Conservation (phyloP, 2,797 vertebrate species). For the Hemitrygon akajei region DNA sequence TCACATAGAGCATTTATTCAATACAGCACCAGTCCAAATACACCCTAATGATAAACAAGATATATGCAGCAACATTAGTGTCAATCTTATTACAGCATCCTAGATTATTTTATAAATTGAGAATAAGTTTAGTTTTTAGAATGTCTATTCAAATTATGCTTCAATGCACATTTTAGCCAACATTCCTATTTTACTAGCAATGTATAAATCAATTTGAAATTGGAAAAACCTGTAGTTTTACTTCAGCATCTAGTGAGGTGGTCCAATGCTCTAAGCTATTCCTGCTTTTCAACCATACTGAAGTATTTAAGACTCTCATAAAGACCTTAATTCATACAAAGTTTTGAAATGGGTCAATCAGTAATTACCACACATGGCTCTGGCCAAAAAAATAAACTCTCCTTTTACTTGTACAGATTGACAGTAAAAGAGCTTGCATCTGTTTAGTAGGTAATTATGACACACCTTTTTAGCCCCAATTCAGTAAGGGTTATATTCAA, state of each 20-base stretch:
- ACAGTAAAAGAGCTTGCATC: constrained; percentile 38
- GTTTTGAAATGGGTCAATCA: constrained; percentile 36
- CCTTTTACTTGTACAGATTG: constrained; percentile 34
- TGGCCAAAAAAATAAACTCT: constrained; percentile 38
- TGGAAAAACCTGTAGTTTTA: constrained; percentile 34
- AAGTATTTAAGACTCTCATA: constrained; percentile 35
- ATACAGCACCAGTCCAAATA: not conserved
- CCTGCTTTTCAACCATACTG: constrained; percentile 34
- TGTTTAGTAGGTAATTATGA: constrained; percentile 33
- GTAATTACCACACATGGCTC: constrained; percentile 36
- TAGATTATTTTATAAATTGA: not conserved
- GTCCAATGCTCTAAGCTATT: constrained; percentile 33
- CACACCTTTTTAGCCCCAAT: constrained; percentile 24
- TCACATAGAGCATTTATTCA: not conserved
- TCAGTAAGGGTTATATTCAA: constrained; percentile 26
- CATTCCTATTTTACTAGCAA: not conserved
- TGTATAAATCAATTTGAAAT: constrained; percentile 30
- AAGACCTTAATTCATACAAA: constrained; percentile 37
- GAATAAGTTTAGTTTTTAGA: not conserved
- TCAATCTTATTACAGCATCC: not conserved
- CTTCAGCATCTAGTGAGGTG: constrained; percentile 28
- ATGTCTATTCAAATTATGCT: not conserved
- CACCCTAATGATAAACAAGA: not conserved
- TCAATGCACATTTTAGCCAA: not conserved
- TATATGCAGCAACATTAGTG: not conserved